Base-by-base conservation (phyloP, 1,140 invertebrate species). In the Drosophila neocordata region DNA sequence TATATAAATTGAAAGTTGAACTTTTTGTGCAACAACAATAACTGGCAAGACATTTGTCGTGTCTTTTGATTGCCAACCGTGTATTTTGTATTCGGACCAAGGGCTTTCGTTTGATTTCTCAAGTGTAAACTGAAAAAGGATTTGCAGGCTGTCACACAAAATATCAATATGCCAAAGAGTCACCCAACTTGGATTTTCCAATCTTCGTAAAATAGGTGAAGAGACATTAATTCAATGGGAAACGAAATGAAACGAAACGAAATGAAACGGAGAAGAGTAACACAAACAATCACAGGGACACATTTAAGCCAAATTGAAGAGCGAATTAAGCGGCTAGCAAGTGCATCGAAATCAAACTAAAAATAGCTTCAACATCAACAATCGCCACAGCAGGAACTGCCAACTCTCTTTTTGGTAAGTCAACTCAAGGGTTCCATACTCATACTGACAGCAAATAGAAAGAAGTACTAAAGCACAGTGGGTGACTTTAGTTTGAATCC, bases 101-200 rank as follows among this genome's bases (percentile, higher is more conserved):
- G 69, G 65, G 62, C 67, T 78, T 87, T 77, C 70, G 70, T 85
- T 85, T 85, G 82, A 85, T 85, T 85, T 85, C 83, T 85, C 82
- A 85, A 82, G 82, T 85, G 82, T 85, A 85, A 85, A 87, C 78
- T 78, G 56, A 61, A 41, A 38, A 65, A 44, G 80, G 63, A 63
- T 70, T 72, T 65, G 15, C 59, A 65, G 69, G 61, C 61, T 69
- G 77, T 75, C 77, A 73, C 60, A 74, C 65, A 85, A 80, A 80
- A 84, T 85, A 85, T 85, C 81, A 85, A 81, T 78, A 81, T 85
- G 73, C 67, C 82, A 60, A 52, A 64, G 71, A 53, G 57, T 65
- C 38, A 27, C 18, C 24, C 53, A n/a, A 27, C 8, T 31, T 38
- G 13, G 4, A 22, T 24, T 34, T 41, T n/a, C 1, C 44, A 60